These are phyloP conservation scores for Pluvianellus socialis DNA, from an alignment of 2,113 vertebrate genomes.

Conservation along the genomic window DNA sequence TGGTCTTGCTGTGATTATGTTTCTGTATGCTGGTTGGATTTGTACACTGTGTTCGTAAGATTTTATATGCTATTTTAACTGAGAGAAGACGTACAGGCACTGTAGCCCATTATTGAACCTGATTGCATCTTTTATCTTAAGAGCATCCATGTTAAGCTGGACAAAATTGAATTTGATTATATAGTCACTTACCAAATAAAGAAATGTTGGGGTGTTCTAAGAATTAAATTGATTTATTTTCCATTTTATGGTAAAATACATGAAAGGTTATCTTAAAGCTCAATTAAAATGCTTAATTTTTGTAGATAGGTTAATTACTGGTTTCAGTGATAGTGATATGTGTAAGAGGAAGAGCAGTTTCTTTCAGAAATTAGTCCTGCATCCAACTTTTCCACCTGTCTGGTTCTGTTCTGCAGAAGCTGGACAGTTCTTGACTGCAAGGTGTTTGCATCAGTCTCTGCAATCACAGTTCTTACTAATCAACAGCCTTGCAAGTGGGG, in stretches of 20 bases:
- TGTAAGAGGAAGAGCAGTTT: neutral
- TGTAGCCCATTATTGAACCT: neutral
- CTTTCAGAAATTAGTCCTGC: neutral
- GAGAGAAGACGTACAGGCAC: neutral
- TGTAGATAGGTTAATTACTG: neutral
- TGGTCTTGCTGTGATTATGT: neutral
- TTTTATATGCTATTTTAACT: neutral
- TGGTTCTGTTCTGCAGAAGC: neutral
- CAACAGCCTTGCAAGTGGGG: neutral
- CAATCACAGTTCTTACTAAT: neutral
- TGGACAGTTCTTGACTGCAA: neutral
- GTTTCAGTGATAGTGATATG: neutral
- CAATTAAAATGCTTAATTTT: neutral
- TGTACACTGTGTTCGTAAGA: neutral
- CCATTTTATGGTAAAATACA: neutral
- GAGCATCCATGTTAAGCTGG: neutral
- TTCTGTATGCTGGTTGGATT: neutral
- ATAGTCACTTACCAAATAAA: neutral
- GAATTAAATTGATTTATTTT: neutral
- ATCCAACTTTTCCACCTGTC: neutral
- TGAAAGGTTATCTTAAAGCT: neutral
- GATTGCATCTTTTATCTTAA: neutral
- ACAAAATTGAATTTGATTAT: neutral
- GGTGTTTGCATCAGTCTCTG: neutral
- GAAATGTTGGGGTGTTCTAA: neutral